These are phyloP conservation scores for human (Homo sapiens) DNA, from an alignment of 2,113 vertebrate genomes.

Conservation along the genomic window DNA sequence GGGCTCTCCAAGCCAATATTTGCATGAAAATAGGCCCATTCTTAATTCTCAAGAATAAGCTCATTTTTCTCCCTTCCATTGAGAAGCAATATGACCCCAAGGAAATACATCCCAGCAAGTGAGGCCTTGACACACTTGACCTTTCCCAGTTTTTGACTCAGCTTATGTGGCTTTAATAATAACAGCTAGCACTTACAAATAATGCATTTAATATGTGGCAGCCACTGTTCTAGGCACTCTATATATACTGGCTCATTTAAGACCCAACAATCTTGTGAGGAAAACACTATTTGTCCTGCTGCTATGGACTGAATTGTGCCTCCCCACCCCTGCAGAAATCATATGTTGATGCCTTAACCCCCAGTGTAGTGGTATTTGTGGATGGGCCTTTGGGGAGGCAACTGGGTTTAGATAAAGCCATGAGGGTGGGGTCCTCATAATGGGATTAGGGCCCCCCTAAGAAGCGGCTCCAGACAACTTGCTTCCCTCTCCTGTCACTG, in stretches of 20 bases:
- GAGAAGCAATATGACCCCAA: background rate
- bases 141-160: background rate
- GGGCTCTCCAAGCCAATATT: background rate
- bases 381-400: background rate
- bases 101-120: background rate
- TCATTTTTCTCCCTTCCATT: slow-evolving; percentile 38
- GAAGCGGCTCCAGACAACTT: background rate
- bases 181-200: background rate
- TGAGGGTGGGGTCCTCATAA: background rate
- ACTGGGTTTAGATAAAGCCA: background rate
- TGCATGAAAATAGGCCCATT: slow-evolving; percentile 54
- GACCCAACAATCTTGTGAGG: background rate
- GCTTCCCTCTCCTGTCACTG: background rate
- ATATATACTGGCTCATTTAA: background rate
- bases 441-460: background rate
- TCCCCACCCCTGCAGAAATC: background rate
- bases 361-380: background rate
- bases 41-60: slow-evolving; percentile 44
- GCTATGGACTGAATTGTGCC: background rate
- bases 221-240: background rate
- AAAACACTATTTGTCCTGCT: background rate
- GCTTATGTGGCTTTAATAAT: background rate
- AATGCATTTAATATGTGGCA: background rate
- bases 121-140: background rate
- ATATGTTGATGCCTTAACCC: background rate